Evolutionary conservation across 2,797 vertebrate genomes (phyloP), one percentile per base, ranked within the genome.

Genomic region (Fundulus diaphanus): DNA sequence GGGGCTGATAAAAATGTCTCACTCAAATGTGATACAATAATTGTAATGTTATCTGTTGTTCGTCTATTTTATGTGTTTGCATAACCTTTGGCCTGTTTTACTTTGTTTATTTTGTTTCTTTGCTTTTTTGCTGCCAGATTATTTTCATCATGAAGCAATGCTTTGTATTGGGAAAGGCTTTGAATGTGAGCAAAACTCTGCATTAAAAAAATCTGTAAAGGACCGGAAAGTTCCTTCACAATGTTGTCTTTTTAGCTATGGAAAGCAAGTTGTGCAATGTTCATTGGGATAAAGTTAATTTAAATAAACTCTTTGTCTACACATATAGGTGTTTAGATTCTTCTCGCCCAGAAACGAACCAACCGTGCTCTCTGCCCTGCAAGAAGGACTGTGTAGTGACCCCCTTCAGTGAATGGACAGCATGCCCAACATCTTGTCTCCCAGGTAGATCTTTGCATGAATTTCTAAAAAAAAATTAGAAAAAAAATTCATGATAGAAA

Each of bases 351-450:
- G 95, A 97, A 91, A 94, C 92, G 0, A 63, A 93, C 63, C 94
- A 89, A 1, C 92, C 96, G 0, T 99, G 98, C 86, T 89, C 93
- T 35, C 95, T 98, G 1, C 95, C 96, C 20, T 99, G 97, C 92
- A 96, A 93, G 92, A 97, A 88, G 80, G 96, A 99, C 91, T 99
- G 98, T 72, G 18, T 96, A 0, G 97, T 99, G 69, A 98, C 98
- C 0, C 94, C 96, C 29, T 99, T 99, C 93, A 99, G 97, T 11
- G 97, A 99, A 90, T 99, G 98, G 98, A 98, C 96, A 0, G 85
- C 82, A 72, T 99, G 98, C 79, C 97, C 97, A 0, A 90, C 90
- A 31, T 76, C 81, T 8, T 99, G 98, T 76, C 92, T 95, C 40
- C 93, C 94, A 93, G 97, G 98, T 99, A 94, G 77, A 90, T 74